Evolutionary conservation across 2,113 vertebrate genomes (phyloP).

Genomic region (Corvus moneduloides): DNA sequence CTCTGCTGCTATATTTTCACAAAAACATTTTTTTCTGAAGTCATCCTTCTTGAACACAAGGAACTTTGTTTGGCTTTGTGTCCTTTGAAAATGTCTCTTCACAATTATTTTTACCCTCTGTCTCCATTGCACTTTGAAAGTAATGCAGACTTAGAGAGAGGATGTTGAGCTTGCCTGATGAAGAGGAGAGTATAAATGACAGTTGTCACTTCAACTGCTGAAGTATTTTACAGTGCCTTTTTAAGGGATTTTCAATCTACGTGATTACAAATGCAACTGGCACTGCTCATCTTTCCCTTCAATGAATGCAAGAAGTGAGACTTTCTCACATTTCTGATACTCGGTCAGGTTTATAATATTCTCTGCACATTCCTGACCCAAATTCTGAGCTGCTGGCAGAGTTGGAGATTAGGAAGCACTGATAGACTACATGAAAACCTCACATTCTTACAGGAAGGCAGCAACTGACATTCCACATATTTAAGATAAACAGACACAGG

Average conservation of each 20-base stretch:
- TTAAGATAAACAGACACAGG: not conserved
- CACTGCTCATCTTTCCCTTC: not conserved
- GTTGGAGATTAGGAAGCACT: not conserved
- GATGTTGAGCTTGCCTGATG: not conserved
- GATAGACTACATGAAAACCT: not conserved
- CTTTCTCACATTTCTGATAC: not conserved
- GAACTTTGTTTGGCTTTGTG: not conserved
- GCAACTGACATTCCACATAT: not conserved
- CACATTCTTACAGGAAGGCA: not conserved
- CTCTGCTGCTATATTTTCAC: not conserved
- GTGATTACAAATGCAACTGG: not conserved
- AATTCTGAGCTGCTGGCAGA: not conserved
- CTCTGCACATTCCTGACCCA: not conserved
- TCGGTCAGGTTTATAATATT: not conserved
- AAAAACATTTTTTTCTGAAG: not conserved
- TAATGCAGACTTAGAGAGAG: not conserved
- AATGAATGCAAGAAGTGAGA: not conserved
- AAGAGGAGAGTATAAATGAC: not conserved
- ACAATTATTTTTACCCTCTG: not conserved
- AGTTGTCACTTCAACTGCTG: not conserved
- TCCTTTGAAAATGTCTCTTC: not conserved
- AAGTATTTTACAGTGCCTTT: not conserved
- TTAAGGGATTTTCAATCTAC: not conserved
- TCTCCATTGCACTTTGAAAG: not conserved
- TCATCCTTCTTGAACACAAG: not conserved